Evolutionary conservation across 2,888 invertebrate species (phyloP).

Genomic region (Theretra japonica): DNA sequence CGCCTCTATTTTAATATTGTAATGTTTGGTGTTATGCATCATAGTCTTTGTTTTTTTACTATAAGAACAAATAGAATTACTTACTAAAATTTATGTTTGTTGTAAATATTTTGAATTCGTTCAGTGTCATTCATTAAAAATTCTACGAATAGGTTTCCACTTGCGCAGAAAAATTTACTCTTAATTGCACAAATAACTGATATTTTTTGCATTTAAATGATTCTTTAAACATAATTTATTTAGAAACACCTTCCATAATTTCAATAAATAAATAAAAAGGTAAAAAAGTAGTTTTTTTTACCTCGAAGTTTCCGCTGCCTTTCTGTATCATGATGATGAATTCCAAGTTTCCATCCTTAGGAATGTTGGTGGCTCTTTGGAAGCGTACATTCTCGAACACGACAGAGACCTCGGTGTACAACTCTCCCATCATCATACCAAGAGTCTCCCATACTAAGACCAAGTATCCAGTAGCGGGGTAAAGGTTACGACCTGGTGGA

Average conservation of each 20-base stretch:
- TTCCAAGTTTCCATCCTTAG: conserved; percentile 86
- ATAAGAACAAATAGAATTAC: too few species aligned
- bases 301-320: conserved; percentile 88
- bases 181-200: too few species aligned
- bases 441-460: conserved; percentile 91
- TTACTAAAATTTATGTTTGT: too few species aligned
- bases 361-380: conserved; percentile 92
- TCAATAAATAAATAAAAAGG: not conserved
- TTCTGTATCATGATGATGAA: conserved; percentile 89
- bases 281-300: conserved; percentile 50
- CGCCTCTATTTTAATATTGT: too few species aligned
- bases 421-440: conserved; percentile 88
- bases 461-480: conserved; percentile 94
- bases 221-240: too few species aligned
- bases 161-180: too few species aligned
- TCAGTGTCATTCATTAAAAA: too few species aligned
- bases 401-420: conserved; percentile 89
- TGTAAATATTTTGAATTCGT: too few species aligned
- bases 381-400: conserved; percentile 94
- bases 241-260: not conserved
- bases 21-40: too few species aligned
- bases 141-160: too few species aligned
- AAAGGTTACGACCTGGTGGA: conserved; percentile 87
- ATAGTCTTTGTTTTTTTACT: too few species aligned
- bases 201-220: too few species aligned